phyloP scores from a whole-genome alignment of 2,888 invertebrate genomes.

The Nebria salina region DNA sequence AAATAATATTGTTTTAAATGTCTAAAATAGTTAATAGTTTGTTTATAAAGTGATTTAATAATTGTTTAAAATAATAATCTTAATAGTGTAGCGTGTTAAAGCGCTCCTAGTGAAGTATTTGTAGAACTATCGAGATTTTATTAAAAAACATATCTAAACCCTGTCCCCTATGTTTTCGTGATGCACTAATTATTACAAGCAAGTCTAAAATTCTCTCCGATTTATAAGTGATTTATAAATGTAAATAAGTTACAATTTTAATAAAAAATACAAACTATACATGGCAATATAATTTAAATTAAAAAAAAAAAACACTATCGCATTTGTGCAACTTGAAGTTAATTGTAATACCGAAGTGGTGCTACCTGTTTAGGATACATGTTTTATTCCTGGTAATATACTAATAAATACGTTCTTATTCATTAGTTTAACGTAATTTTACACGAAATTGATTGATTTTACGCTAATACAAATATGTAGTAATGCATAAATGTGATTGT shows the following conservation, averaged over 20 bases:
- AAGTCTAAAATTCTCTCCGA: background rate
- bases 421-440: background rate
- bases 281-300: background rate
- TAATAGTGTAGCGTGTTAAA: too few species aligned
- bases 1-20: too few species aligned
- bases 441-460: background rate
- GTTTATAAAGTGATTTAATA: too few species aligned
- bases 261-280: background rate
- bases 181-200: background rate
- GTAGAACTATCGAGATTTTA: too few species aligned
- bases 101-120: too few species aligned
- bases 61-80: too few species aligned
- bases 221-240: background rate
- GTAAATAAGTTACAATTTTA: background rate
- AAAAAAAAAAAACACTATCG: background rate
- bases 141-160: too few species aligned
- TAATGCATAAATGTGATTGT: background rate
- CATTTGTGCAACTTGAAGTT: background rate
- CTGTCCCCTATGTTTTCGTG: too few species aligned
- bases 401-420: background rate
- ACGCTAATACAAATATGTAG: background rate
- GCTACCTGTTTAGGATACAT: slow-evolving; percentile 1
- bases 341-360: background rate
- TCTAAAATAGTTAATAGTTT: too few species aligned
- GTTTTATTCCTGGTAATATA: slow-evolving; percentile 1